Conservation (phyloP, 23 tunicate genomes). For the Oikopleura vanhoeffeni region DNA sequence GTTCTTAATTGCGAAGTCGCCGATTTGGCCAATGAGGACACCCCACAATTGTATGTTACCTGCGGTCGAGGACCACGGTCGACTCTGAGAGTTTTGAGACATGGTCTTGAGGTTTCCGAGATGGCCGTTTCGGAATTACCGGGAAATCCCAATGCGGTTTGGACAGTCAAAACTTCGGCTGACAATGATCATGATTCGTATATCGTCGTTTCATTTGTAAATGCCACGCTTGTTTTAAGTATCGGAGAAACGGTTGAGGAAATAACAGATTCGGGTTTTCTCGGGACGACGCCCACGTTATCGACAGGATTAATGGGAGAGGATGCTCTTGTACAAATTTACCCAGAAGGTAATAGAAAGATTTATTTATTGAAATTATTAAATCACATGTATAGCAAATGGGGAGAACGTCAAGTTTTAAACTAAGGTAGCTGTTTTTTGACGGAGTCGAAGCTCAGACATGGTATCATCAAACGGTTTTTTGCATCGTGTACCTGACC, state of each 20-base stretch:
- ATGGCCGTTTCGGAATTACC: conserved; percentile 99
- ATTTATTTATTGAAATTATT: too few species aligned
- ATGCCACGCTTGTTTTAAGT: conserved; percentile 78
- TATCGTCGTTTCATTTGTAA: conserved; percentile 85
- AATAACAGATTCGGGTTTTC: conserved; percentile 98
- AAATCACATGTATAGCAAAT: too few species aligned
- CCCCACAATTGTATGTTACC: conserved; percentile 82
- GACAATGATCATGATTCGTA: conserved; percentile 60
- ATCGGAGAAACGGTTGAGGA: conserved; percentile 99
- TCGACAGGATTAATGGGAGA: conserved; percentile 85
- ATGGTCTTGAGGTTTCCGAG: conserved; percentile 94
- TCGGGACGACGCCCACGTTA: conserved; percentile 92
- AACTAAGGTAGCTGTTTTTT: too few species aligned
- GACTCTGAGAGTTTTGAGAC: conserved; percentile 54
- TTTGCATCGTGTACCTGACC: too few species aligned
- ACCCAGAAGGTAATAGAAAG: conserved; percentile 90
- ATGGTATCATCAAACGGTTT: too few species aligned
- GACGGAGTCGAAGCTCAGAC: too few species aligned
- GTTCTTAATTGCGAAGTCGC: conserved; percentile 35
- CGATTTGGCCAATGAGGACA: conserved; percentile 88
- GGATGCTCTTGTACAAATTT: conserved; percentile 90
- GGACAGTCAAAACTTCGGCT: conserved; percentile 55
- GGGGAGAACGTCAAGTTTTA: too few species aligned
- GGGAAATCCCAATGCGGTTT: conserved; percentile 98
- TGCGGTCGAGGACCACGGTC: conserved; percentile 92